phyloP scores from a whole-genome alignment of 2,888 invertebrate genomes.

The Macrophya alboannulata region DNA sequence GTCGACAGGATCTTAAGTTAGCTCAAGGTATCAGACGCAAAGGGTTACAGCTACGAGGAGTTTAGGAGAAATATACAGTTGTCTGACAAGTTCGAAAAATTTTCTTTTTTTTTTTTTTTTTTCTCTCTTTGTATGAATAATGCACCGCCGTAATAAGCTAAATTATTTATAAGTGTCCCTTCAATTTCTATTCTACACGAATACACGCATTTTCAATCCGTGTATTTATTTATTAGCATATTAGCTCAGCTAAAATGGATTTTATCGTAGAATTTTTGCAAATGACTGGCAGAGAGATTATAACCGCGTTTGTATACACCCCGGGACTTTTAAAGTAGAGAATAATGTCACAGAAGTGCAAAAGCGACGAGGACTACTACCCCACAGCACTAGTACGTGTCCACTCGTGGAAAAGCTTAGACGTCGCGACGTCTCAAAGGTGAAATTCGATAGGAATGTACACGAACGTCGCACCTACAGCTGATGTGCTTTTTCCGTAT shows the following conservation, averaged over 20 bases:
- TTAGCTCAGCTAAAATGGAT: slow-evolving; percentile 2
- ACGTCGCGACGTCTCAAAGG: slow-evolving; percentile 25
- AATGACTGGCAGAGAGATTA: background rate
- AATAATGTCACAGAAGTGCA: slow-evolving; percentile 10
- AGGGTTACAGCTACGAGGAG: background rate
- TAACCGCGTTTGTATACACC: background rate
- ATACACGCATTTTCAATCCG: background rate
- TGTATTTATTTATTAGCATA: background rate
- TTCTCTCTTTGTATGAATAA: too few relatives aligned
- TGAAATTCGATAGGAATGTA: slow-evolving; percentile 22
- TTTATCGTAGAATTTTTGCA: background rate
- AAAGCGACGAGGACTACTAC: background rate
- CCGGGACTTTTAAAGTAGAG: background rate
- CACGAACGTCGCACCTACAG: background rate
- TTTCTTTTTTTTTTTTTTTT: too few relatives aligned
- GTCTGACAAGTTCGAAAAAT: background rate
- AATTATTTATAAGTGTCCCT: background rate
- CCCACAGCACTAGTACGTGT: background rate
- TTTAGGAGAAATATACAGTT: background rate
- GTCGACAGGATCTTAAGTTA: background rate
- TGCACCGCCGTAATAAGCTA: background rate
- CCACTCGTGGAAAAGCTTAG: background rate
- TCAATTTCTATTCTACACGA: background rate
- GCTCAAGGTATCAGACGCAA: background rate
- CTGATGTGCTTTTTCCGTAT: background rate